Evolutionary conservation across 2,888 invertebrate genomes (phyloP).

Genomic region (Siphlonurus alternatus): DNA sequence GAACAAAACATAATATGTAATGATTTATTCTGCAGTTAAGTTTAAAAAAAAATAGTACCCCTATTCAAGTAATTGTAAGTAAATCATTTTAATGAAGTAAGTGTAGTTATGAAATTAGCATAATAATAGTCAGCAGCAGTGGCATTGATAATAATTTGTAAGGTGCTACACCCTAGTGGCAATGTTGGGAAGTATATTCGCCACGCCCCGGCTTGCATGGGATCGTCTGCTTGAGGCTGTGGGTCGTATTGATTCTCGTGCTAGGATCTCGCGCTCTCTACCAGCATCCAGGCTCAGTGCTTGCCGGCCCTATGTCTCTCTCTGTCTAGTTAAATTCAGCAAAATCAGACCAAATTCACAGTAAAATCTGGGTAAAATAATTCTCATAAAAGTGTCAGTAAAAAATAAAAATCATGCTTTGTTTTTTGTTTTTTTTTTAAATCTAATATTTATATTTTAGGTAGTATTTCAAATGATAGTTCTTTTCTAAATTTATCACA

Average conservation of each 20-base stretch:
- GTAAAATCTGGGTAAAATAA: no score
- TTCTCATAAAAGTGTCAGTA: no score
- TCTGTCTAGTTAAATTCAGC: neutral
- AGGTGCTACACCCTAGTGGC: neutral
- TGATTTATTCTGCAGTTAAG: no score
- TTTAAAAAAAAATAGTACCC: no score
- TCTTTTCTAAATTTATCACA: no score
- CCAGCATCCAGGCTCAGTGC: neutral
- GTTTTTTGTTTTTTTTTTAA: no score
- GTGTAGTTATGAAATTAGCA: neutral
- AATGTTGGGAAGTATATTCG: neutral
- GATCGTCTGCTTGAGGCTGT: neutral
- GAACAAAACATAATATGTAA: no score
- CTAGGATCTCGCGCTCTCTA: neutral
- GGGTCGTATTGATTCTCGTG: constrained; percentile 1
- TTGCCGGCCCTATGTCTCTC: neutral
- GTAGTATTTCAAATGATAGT: no score
- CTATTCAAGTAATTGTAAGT: no score
- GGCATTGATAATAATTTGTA: neutral
- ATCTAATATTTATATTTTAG: no score
- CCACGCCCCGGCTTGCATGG: neutral
- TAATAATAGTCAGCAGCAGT: neutral
- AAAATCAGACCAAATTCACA: neutral
- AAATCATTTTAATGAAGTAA: neutral
- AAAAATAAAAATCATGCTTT: no score